phyloP scores from a whole-genome alignment of 92 coral and sea anemone genomes.

The Meandrina meandrites region DNA sequence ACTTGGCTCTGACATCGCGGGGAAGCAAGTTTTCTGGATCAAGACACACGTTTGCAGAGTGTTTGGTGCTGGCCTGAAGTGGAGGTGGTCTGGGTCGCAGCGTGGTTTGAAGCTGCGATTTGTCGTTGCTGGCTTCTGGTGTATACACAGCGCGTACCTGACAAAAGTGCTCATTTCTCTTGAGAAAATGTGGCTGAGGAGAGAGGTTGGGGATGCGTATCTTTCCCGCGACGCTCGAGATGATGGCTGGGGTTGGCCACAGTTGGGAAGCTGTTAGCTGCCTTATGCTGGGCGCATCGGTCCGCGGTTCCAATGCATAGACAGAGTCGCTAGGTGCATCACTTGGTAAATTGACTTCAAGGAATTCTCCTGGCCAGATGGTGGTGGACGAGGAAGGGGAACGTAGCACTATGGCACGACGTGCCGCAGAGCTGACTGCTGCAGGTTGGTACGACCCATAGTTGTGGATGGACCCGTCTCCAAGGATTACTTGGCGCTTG shows the following conservation, averaged over 20 bases:
- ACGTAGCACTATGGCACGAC: slow-evolving; percentile 29
- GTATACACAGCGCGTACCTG: slow-evolving; percentile 12
- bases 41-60: slow-evolving; percentile 20
- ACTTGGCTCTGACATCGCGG: slow-evolving; percentile 23
- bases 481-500: slow-evolving; percentile 47
- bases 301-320: slow-evolving; percentile 60
- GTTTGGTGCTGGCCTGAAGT: slow-evolving; percentile 12
- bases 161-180: slow-evolving; percentile 39
- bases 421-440: slow-evolving; percentile 20
- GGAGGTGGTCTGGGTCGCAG: slow-evolving; percentile 4
- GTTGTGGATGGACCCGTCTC: slow-evolving; percentile 33
- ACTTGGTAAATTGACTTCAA: slow-evolving; percentile 48
- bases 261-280: slow-evolving; percentile 39
- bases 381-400: slow-evolving; percentile 46
- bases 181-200: slow-evolving; percentile 56
- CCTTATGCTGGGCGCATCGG: slow-evolving; percentile 43
- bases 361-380: slow-evolving; percentile 63
- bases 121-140: background rate
- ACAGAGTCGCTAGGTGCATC: slow-evolving; percentile 49
- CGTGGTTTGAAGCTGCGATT: background rate
- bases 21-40: slow-evolving; percentile 33
- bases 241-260: slow-evolving; percentile 40
- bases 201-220: slow-evolving; percentile 66
- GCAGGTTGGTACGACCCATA: slow-evolving; percentile 30
- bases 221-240: slow-evolving; percentile 52